Evolutionary conservation across 2,113 vertebrate species (phyloP).

Genomic region (Circaetus cinerascens): DNA sequence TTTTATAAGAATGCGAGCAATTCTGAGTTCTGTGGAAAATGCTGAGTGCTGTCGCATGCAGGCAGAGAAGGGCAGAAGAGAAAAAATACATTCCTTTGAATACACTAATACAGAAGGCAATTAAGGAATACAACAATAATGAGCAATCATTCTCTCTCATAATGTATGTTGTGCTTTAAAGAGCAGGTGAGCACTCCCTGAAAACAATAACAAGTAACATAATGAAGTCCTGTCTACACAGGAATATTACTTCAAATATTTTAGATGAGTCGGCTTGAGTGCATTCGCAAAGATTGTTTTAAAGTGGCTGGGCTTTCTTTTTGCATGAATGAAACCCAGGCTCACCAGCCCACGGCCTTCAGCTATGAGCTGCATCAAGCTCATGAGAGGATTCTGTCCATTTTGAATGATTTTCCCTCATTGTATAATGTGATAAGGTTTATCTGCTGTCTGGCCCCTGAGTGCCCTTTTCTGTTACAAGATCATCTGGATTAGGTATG

Average conservation of each 20-base stretch:
- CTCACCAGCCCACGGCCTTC: not conserved
- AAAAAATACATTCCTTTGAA: conserved; percentile 18
- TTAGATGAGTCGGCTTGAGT: not conserved
- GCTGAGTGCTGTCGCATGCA: conserved; percentile 31
- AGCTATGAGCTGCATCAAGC: not conserved
- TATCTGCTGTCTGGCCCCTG: not conserved
- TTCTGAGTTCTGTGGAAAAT: conserved; percentile 45
- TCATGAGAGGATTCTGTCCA: not conserved
- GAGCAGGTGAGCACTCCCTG: not conserved
- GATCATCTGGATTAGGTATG: not conserved
- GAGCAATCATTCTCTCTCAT: conserved; percentile 29
- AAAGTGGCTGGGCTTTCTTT: not conserved
- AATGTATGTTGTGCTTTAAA: conserved; percentile 22
- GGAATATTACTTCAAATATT: not conserved
- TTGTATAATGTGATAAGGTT: not conserved
- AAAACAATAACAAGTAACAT: conserved; percentile 1
- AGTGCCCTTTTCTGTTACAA: not conserved
- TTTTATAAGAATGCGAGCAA: conserved; percentile 48
- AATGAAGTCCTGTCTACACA: not conserved
- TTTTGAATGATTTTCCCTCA: not conserved
- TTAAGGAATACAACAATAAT: conserved; percentile 20
- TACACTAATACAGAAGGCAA: conserved; percentile 27
- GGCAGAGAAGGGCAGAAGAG: not conserved
- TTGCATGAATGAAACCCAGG: not conserved
- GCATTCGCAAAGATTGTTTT: not conserved